Conservation (phyloP, 1,140 invertebrate genomes). For the Lasioglossum baleicum region DNA sequence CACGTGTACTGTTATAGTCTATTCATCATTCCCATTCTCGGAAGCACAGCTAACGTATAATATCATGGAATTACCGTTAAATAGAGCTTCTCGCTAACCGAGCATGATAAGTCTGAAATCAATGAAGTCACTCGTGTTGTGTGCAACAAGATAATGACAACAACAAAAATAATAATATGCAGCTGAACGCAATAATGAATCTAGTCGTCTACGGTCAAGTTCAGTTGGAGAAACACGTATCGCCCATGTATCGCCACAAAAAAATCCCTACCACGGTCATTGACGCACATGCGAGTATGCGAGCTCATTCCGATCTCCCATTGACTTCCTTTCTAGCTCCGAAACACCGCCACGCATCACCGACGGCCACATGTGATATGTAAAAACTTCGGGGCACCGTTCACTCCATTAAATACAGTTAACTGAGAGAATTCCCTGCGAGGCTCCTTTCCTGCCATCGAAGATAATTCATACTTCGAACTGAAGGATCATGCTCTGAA, state of each 20-base stretch:
- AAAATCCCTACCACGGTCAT: not conserved
- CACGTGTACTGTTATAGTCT: no score
- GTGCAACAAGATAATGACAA: no score
- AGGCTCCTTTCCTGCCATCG: not conserved
- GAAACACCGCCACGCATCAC: constrained; percentile 15
- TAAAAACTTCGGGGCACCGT: constrained; percentile 36
- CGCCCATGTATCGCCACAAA: not conserved
- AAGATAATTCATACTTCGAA: no score
- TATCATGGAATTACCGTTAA: no score
- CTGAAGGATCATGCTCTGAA: not conserved
- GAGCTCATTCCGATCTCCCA: constrained; percentile 20
- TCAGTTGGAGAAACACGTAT: no score
- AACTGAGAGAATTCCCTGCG: constrained; percentile 4
- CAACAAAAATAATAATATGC: no score
- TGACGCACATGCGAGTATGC: constrained; percentile 4
- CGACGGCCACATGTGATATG: constrained; percentile 1
- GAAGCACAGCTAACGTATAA: no score
- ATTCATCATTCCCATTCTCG: no score
- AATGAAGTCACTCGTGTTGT: no score
- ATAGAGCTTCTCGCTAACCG: no score
- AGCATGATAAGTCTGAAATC: no score
- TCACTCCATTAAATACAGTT: constrained; percentile 39
- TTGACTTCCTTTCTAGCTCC: constrained; percentile 22
- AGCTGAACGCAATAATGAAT: no score
- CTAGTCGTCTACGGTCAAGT: not conserved